A percentile compares a stretch with the other conserved stretches of the same genome.
Evolutionary conservation across 1,140 invertebrate species (phyloP).

Genomic region (Luehdorfia chinensis): DNA sequence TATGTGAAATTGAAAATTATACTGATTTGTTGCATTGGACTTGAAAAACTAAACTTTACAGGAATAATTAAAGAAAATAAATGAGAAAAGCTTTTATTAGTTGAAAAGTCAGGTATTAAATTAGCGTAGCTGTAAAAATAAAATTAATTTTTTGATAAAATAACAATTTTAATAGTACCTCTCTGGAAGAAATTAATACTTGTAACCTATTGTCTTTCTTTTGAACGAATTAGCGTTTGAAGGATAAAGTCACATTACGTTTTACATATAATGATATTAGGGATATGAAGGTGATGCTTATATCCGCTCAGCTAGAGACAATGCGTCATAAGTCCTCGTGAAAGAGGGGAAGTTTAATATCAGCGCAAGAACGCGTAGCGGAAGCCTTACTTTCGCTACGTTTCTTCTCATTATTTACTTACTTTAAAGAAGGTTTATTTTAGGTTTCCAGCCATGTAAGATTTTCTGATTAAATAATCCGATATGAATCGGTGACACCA

Average conservation of each 20-base stretch:
- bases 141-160: no score
- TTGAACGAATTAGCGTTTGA: no score
- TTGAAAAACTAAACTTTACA: no score
- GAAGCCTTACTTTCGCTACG: constrained; percentile 18
- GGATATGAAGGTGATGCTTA: constrained; percentile 30
- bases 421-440: constrained; percentile 15
- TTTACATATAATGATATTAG: constrained; percentile 18
- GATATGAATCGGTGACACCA: constrained; percentile 29
- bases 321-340: constrained; percentile 31
- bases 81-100: no score
- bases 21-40: no score
- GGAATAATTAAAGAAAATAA: no score
- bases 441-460: constrained; percentile 40
- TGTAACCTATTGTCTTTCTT: no score
- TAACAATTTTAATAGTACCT: no score
- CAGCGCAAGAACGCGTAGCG: constrained; percentile 20
- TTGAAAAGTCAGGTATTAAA: no score
- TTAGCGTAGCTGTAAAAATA: no score
- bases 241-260: constrained; percentile 8
- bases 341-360: constrained; percentile 34
- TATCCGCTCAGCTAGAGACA: constrained; percentile 32
- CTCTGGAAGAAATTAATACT: no score
- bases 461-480: constrained; percentile 4
- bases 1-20: no score
- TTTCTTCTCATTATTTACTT: constrained; percentile 19